A percentile compares a stretch with the other conserved stretches of the same genome.
Conservation (phyloP, 2,888 invertebrate genomes). For the Clusia tigrina region DNA sequence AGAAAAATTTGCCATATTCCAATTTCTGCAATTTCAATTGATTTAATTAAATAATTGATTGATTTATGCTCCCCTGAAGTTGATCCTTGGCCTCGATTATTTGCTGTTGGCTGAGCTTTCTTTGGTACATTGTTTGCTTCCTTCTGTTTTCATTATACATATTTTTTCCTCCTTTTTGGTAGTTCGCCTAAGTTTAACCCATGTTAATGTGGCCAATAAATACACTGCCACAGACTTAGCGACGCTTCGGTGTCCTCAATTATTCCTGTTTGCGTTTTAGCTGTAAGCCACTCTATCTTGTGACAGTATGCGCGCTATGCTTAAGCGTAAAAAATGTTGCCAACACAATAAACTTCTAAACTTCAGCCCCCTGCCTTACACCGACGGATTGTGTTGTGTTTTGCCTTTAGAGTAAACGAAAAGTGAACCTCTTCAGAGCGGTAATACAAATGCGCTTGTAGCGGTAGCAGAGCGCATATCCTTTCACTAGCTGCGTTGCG, state of each 20-base stretch:
- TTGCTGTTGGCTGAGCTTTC: neutral
- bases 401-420: too few species aligned
- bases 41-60: slow-evolving; percentile 29
- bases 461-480: too few species aligned
- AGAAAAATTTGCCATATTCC: too few species aligned
- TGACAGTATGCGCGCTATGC: neutral
- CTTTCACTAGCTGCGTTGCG: too few species aligned
- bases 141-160: slow-evolving; percentile 2
- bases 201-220: slow-evolving; percentile 38
- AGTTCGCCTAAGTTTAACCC: slow-evolving; percentile 19
- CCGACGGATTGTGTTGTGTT: too few species aligned
- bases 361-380: too few species aligned
- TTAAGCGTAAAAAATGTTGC: slow-evolving; percentile 16
- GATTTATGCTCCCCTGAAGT: slow-evolving; percentile 34
- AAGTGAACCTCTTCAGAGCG: too few species aligned
- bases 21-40: too few species aligned
- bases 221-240: slow-evolving; percentile 35
- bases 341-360: too few species aligned
- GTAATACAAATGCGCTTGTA: too few species aligned
- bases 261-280: neutral
- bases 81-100: slow-evolving; percentile 28
- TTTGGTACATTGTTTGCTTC: neutral
- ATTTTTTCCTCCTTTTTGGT: neutral
- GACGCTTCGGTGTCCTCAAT: slow-evolving; percentile 32
- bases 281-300: neutral